Conservation (phyloP, 2,888 invertebrate species). For the Acanthosepion lycidas region DNA sequence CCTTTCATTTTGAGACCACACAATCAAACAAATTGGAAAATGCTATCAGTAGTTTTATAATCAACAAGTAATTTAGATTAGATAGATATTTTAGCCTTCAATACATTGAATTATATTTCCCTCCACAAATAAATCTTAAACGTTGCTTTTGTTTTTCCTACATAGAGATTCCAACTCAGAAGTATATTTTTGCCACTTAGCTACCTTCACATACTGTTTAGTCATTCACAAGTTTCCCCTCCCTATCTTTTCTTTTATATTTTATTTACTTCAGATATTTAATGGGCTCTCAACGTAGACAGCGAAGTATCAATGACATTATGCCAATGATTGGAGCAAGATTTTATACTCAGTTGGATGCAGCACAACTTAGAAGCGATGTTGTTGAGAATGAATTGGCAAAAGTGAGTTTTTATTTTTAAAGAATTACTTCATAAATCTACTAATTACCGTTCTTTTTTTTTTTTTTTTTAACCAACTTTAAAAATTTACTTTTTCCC, state of each 20-base stretch:
- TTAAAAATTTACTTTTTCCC: neutral
- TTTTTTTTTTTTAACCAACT: neutral
- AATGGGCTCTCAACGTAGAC: constrained; percentile 67
- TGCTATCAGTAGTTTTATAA: too few relatives aligned
- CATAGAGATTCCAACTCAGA: too few relatives aligned
- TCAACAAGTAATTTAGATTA: too few relatives aligned
- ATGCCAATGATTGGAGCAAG: constrained; percentile 99
- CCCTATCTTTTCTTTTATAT: neutral
- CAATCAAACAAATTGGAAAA: too few relatives aligned
- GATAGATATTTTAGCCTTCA: too few relatives aligned
- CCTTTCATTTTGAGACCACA: too few relatives aligned
- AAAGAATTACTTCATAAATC: too few relatives aligned
- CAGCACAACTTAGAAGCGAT: constrained; percentile 89
- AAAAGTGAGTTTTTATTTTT: constrained; percentile 75
- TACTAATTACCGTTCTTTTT: too few relatives aligned
- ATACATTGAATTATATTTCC: too few relatives aligned
- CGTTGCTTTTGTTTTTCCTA: too few relatives aligned
- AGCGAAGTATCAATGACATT: constrained; percentile 88
- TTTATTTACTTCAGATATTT: constrained; percentile 62
- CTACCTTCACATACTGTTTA: neutral
- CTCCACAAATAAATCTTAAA: too few relatives aligned
- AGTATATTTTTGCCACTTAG: neutral
- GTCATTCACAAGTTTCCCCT: neutral
- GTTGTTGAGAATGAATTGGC: constrained; percentile 91
- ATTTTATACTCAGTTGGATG: constrained; percentile 96